Evolutionary conservation across 2,113 vertebrate genomes (phyloP).

Genomic region (Stegostoma tigrinum): DNA sequence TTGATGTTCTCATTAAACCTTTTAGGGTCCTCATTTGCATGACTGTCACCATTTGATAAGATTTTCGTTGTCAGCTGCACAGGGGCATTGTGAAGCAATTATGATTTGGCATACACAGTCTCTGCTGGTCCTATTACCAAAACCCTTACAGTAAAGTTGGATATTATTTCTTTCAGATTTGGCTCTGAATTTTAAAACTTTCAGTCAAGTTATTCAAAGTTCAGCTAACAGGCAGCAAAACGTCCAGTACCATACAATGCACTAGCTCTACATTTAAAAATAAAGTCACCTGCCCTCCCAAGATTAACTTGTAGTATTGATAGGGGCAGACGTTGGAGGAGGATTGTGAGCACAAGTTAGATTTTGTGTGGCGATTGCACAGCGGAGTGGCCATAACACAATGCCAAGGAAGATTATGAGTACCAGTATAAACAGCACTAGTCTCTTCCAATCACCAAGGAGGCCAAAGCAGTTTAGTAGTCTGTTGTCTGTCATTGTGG

Average conservation of each 20-base stretch:
- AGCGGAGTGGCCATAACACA: slow-evolving; percentile 83
- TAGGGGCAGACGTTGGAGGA: neutral
- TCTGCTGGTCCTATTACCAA: neutral
- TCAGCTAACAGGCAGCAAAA: too few relatives aligned
- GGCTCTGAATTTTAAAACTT: too few relatives aligned
- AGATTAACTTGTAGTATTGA: neutral
- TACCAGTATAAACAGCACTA: slow-evolving; percentile 62
- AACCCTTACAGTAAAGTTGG: neutral
- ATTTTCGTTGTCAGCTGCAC: neutral
- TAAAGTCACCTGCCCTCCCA: neutral
- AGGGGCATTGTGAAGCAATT: too few relatives aligned
- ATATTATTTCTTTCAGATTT: neutral
- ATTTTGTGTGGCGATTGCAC: slow-evolving; percentile 71
- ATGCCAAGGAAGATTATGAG: slow-evolving; percentile 69
- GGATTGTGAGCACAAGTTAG: slow-evolving; percentile 57
- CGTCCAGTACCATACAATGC: neutral
- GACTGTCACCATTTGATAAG: neutral
- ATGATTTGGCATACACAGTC: neutral
- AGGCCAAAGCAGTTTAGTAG: slow-evolving; percentile 48
- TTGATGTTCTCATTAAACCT: neutral
- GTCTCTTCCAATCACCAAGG: slow-evolving; percentile 71
- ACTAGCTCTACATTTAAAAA: neutral
- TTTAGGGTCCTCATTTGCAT: neutral
- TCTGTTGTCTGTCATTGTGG: fast-evolving
- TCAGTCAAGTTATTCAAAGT: neutral